Evolutionary conservation across 2,113 vertebrate species (phyloP), one percentile per base, ranked within the genome.

Genomic region (Oreochromis aureus): DNA sequence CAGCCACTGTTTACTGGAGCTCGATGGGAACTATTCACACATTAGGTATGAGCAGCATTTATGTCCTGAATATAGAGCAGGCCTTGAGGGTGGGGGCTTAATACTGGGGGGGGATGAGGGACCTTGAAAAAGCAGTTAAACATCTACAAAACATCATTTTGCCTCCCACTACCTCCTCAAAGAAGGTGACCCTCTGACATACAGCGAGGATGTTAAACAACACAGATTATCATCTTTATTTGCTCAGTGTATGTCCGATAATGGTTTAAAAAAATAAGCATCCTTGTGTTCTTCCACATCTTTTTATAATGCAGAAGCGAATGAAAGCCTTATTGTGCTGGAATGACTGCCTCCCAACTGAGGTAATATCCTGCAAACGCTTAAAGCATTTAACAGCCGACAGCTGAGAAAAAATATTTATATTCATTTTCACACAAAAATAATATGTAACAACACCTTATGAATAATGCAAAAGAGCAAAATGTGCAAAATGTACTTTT

Each of bases 21-120:
- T 93, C 22, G 84, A 91, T 87, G 85, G 83, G 83, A 81, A 92
- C 88, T 91, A 92, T 94, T 91, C 90, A 92, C 94, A 95, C 94
- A 93, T 93, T 93, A 90, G 92, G 88, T 89, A 93, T 91, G 93
- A 93, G 81, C 91, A 85, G 86, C 86, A 9, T 93, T 96, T 94
- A 93, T 93, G 95, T 92, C 84, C 94, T 94, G 93, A 96, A 96
- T 95, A 95, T 90, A 95, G 92, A 94, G 87, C 90, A 92, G 94
- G 85, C 93, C 94, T 95, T 90, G 89, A 94, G 91, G 94, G 91
- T 78, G 85, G 83, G 54, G 19, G 81, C 91, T 94, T 94, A 89
- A 95, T 92, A 91, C 87, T 71, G 30, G 4, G 87, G 48, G 73
- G 7, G 5, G 12, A 83, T 85, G 83, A 78, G 78, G 87, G 92